A percentile compares a stretch with the other conserved stretches of the same genome.
phyloP scores from a whole-genome alignment of 2,113 vertebrate genomes.

The Drymodes brunneopygia region DNA sequence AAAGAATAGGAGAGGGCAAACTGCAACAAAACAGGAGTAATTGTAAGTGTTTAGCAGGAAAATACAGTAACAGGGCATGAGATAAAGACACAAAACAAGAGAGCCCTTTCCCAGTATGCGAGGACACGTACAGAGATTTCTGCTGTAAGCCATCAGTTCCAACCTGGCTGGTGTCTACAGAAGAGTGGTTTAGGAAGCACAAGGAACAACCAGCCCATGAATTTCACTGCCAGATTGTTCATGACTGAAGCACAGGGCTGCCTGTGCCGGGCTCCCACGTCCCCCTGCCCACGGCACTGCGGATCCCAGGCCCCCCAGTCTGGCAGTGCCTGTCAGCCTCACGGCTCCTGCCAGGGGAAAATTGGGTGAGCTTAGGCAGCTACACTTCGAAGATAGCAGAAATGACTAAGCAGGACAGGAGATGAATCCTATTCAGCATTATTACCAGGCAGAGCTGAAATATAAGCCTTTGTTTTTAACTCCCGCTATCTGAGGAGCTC shows the following conservation, averaged over 20 bases:
- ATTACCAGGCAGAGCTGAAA: constrained; percentile 29
- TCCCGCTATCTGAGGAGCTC: constrained; percentile 3
- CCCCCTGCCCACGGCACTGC: background rate
- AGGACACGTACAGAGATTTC: background rate
- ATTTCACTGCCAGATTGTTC: background rate
- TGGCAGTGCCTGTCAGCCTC: background rate
- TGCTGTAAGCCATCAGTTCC: background rate
- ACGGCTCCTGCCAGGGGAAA: background rate
- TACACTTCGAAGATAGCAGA: background rate
- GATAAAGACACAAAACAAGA: background rate
- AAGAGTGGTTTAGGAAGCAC: background rate
- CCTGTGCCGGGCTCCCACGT: background rate
- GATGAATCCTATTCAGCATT: constrained; percentile 26
- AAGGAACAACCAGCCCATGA: background rate
- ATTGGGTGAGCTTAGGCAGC: background rate
- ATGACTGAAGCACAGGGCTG: background rate
- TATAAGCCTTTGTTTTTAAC: constrained; percentile 38
- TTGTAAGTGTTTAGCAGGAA: background rate
- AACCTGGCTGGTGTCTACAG: background rate
- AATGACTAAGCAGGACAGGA: constrained; percentile 20
- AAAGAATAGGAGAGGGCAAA: background rate
- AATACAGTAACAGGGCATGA: background rate
- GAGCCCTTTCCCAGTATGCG: background rate
- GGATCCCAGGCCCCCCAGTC: background rate
- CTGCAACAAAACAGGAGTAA: background rate